Evolutionary conservation across 2,113 vertebrate genomes (phyloP).

Genomic region (Fulmarus glacialis): DNA sequence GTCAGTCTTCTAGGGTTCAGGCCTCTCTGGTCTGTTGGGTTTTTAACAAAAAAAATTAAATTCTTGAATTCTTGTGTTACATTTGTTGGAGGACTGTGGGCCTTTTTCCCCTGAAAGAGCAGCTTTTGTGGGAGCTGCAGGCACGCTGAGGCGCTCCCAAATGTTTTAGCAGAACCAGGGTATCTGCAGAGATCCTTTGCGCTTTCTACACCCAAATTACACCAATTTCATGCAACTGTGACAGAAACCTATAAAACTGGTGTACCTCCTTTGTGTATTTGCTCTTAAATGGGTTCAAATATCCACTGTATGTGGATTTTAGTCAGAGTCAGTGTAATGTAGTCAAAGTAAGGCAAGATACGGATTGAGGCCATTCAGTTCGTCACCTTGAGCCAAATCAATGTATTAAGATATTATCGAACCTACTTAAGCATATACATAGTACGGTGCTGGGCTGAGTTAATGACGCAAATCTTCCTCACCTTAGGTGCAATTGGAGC

Average conservation of each 20-base stretch:
- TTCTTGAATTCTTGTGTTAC: not conserved
- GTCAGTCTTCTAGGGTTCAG: not conserved
- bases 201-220: not conserved
- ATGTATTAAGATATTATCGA: not conserved
- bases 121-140: not conserved
- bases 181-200: not conserved
- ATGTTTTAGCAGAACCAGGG: not conserved
- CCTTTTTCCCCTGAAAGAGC: not conserved
- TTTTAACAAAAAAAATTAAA: not conserved
- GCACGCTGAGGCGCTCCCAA: accelerated
- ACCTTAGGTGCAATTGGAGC: not conserved
- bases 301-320: not conserved
- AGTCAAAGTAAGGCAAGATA: not conserved
- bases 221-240: not conserved
- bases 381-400: not conserved
- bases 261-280: not conserved
- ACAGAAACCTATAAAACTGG: not conserved
- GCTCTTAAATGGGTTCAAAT: not conserved
- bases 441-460: not conserved
- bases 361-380: not conserved
- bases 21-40: not conserved
- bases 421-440: not conserved
- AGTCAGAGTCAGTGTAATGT: not conserved
- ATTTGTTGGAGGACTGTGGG: not conserved
- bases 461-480: not conserved